Percentiles rank a stretch among this genome's conserved stretches.
These are phyloP conservation scores for Gibbula magus DNA, from an alignment of 2,888 invertebrate genomes.

Conservation along the genomic window DNA sequence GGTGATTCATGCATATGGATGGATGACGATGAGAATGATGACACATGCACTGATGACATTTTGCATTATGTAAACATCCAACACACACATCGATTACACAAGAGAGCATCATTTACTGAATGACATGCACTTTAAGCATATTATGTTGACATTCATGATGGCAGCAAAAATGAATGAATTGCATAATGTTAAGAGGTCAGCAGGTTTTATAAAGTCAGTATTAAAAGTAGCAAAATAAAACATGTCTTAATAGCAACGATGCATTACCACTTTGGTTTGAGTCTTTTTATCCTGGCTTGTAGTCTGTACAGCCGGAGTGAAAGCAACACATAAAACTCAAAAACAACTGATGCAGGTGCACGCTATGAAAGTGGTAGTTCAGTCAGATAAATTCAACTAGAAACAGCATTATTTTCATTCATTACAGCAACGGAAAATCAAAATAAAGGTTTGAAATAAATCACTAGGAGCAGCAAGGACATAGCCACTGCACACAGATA, in stretches of 20 bases:
- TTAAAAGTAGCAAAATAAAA: neutral
- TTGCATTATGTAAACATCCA: neutral
- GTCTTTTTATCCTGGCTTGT: neutral
- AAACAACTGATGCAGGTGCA: neutral
- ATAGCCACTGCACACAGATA: slow-evolving; percentile 7
- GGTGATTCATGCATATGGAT: neutral
- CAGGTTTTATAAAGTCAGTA: neutral
- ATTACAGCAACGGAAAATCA: neutral
- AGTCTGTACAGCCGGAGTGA: neutral
- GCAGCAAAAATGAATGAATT: neutral
- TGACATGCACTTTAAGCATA: slow-evolving; percentile 1
- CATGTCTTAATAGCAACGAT: neutral
- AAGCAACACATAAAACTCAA: slow-evolving; percentile 1
- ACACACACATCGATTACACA: neutral
- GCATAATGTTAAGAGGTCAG: neutral
- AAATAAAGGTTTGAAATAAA: neutral
- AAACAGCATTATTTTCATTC: slow-evolving; percentile 9
- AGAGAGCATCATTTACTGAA: neutral
- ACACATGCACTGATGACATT: neutral
- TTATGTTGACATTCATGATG: neutral
- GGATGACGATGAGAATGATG: neutral
- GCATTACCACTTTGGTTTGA: neutral
- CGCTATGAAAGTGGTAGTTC: neutral
- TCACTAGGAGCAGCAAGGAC: neutral
- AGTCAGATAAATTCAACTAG: neutral